Evolutionary conservation across 2,113 vertebrate species (phyloP), one percentile per base, ranked within the genome.

Genomic region (Sander lucioperca): DNA sequence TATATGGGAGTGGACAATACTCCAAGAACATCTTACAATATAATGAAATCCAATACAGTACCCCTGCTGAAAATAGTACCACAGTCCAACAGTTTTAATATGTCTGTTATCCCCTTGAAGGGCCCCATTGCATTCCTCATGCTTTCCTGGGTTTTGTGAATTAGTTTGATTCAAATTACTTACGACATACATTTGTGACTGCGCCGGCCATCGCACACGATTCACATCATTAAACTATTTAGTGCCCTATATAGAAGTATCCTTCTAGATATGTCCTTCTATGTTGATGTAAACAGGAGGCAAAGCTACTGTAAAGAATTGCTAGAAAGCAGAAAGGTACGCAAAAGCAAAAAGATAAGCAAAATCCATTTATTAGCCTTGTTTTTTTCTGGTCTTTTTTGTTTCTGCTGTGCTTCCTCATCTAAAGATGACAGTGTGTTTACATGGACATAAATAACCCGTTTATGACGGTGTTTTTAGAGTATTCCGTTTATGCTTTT

Each of bases 291-390:
- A 57, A 88, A 81, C 63, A 70, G 58, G 1, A 27, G 12, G n/a
- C 23, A 71, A 50, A 61, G 65, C 39, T 70, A 64, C 50, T 19
- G 43, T 13, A 58, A 67, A 80, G 33, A 79, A 59, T 39, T 81
- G 6, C 11, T 33, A 64, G 27, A 69, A 74, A 75, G 50, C 54
- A 68, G 54, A 73, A 80, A 59, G 54, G 18, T 74, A 33, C 51
- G 73, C 62, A 76, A 80, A 71, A 33, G 45, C 30, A 65, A 4
- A 75, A 54, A 78, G 83, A 80, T 79, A 77, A 83, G 62, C 18
- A 73, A 69, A 72, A 65, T 30, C 58, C 39, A 82, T 75, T 88
- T 58, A 63, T 63, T 67, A 61, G 51, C 54, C 56, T 53, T 78
- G 56, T 58, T 72, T 63, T n/a, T 85, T 74, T 10, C 6, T 39